Conservation (phyloP, 2,888 invertebrate species). For the Antheraea assamensis region DNA sequence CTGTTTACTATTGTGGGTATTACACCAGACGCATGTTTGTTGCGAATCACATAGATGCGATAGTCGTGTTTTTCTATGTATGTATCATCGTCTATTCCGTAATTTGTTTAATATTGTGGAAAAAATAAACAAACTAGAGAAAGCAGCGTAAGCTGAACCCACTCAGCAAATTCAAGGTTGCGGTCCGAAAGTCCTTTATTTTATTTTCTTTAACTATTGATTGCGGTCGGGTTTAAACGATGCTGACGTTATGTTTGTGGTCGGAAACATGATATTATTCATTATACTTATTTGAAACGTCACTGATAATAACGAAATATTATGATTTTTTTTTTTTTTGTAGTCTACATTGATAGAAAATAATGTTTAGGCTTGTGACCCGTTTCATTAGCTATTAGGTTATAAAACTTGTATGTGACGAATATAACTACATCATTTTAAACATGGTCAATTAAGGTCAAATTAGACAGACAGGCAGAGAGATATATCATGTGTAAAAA, state of each 20-base stretch:
- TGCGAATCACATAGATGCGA: no score
- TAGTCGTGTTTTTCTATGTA: no score
- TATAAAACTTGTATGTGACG: neutral
- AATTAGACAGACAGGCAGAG: no score
- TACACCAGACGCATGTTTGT: no score
- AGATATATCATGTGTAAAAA: no score
- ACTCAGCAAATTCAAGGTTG: neutral
- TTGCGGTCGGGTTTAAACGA: neutral
- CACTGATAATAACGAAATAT: neutral
- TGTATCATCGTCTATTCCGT: no score
- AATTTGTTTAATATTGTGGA: neutral
- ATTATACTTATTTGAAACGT: neutral
- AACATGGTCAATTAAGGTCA: no score
- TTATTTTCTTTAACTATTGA: neutral
- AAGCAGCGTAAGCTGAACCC: neutral
- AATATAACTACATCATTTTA: no score
- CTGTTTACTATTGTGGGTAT: no score
- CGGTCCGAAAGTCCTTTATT: constrained; percentile 7
- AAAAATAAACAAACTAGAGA: neutral
- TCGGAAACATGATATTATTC: constrained; percentile 4
- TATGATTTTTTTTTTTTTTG: neutral
- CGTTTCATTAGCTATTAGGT: neutral
- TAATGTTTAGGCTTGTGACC: neutral
- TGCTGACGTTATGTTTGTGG: constrained; percentile 5
- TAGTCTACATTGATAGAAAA: neutral